Evolutionary conservation across 2,113 vertebrate genomes (phyloP).

Genomic region (Stercorarius parasiticus): DNA sequence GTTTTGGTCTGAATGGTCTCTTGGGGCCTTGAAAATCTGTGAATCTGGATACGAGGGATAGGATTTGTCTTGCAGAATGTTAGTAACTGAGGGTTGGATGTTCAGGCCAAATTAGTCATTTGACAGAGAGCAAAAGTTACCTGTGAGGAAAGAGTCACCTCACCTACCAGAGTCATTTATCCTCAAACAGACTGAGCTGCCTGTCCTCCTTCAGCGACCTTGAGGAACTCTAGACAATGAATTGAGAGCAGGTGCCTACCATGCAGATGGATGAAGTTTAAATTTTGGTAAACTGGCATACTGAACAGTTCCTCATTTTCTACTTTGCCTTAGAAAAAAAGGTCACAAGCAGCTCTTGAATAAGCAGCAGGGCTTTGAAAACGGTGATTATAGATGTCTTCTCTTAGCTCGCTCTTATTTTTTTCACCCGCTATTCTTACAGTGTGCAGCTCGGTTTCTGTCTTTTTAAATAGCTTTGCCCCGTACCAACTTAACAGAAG

Average conservation of each 20-base stretch:
- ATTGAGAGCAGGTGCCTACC: background rate
- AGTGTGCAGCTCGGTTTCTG: background rate
- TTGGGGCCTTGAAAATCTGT: background rate
- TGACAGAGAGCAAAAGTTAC: background rate
- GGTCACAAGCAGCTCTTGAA: background rate
- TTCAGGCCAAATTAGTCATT: background rate
- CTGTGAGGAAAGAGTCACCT: background rate
- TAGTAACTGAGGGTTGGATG: background rate
- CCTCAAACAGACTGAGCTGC: background rate
- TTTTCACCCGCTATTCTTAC: background rate
- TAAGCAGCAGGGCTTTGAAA: background rate
- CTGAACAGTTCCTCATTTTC: background rate
- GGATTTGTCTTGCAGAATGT: background rate
- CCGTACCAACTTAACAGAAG: background rate
- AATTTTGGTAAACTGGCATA: background rate
- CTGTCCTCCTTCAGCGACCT: background rate
- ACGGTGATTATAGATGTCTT: background rate
- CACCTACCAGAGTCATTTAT: background rate
- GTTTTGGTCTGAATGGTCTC: background rate
- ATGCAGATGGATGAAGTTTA: background rate
- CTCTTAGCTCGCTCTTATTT: background rate
- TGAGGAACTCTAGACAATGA: background rate
- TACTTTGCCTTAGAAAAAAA: background rate
- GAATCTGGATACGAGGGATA: background rate
- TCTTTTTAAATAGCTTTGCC: background rate